A percentile compares a stretch with the other conserved stretches of the same genome.
Conservation (phyloP, 2,113 vertebrate genomes). For the Eulacestoma nigropectus region DNA sequence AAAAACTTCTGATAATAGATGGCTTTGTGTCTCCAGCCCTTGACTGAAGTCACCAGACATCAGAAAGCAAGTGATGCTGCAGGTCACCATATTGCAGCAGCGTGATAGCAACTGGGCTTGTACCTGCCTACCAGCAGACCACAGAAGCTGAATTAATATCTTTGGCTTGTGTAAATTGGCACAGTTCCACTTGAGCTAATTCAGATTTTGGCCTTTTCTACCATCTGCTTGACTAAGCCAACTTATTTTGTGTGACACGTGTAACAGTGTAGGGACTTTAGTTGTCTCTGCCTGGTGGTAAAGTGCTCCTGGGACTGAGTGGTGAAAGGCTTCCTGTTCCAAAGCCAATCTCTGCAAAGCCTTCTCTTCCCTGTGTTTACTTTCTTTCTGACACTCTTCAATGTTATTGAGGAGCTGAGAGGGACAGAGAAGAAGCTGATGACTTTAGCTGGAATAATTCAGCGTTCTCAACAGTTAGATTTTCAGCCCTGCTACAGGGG, state of each 20-base stretch:
- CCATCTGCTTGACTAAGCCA: neutral
- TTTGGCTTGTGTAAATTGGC: neutral
- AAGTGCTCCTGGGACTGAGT: neutral
- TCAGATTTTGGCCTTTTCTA: conserved; percentile 16
- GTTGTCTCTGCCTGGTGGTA: neutral
- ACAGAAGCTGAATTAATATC: neutral
- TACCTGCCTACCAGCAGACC: neutral
- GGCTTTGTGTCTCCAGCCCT: neutral
- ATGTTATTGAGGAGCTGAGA: neutral
- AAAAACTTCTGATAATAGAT: neutral
- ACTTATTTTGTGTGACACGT: neutral
- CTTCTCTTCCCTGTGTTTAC: neutral
- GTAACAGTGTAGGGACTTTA: neutral
- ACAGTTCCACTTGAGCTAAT: neutral
- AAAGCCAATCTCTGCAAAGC: neutral
- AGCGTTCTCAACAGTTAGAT: neutral
- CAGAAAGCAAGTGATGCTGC: neutral
- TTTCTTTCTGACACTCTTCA: neutral
- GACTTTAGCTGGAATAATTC: conserved; percentile 18
- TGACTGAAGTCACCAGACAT: neutral
- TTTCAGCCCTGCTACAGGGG: neutral
- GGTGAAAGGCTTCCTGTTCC: neutral
- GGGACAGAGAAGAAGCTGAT: neutral
- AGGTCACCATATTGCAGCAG: rapidly evolving
- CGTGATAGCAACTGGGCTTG: neutral